A percentile compares a stretch with the other conserved stretches of the same genome.
Conservation (phyloP, 2,797 vertebrate genomes). For the Emydoidea blandingii region DNA sequence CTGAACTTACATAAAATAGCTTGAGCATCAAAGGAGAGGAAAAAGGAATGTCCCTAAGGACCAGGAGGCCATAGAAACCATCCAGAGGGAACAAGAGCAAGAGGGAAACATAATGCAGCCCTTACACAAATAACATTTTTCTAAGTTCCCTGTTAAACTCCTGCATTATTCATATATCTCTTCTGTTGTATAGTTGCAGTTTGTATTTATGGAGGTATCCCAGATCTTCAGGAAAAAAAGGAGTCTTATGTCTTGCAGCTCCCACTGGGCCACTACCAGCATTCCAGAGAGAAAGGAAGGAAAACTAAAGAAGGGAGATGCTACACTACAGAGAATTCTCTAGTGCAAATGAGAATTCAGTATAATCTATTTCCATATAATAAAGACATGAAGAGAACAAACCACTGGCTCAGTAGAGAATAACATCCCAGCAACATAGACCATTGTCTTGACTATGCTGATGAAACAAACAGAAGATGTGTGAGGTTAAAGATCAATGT, state of each 20-base stretch:
- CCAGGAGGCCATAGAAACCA: constrained; percentile 31
- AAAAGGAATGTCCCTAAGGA: constrained; percentile 58
- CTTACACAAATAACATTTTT: constrained; percentile 19
- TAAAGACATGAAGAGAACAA: neutral
- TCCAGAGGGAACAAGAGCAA: constrained; percentile 15
- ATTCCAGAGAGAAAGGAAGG: neutral
- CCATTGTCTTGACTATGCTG: neutral
- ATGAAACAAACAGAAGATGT: neutral
- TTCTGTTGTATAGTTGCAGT: neutral
- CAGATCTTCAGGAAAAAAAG: neutral
- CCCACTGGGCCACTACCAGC: neutral
- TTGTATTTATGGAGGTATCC: neutral
- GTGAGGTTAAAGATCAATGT: neutral
- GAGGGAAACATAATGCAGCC: constrained; percentile 1
- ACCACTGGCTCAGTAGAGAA: neutral
- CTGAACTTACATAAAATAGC: constrained; percentile 71
- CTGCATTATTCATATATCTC: neutral
- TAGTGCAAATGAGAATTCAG: neutral
- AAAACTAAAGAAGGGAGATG: neutral
- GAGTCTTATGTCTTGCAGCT: neutral
- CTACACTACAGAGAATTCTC: neutral
- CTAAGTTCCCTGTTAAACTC: constrained; percentile 22
- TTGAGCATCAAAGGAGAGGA: constrained; percentile 62
- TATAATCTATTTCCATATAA: neutral
- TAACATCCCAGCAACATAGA: neutral